Evolutionary conservation across 2,888 invertebrate species (phyloP), one percentile per base, ranked within the genome.

Genomic region (Pachydiplax longipennis): DNA sequence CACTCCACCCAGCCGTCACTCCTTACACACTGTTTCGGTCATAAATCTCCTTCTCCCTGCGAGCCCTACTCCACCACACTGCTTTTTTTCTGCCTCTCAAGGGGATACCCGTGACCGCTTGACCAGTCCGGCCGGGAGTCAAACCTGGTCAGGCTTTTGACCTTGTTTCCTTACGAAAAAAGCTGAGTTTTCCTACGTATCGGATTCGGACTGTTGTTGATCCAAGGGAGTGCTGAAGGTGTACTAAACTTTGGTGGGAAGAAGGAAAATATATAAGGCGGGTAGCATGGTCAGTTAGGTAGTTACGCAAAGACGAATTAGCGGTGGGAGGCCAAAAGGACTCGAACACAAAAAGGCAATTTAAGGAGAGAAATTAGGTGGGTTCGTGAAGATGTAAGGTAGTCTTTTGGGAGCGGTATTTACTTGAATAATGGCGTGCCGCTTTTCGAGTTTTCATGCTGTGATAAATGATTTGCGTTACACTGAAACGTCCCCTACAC

Each of bases 301-400:
- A 87, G 87, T 61, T 61, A 61, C 61, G 87, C 37, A 65, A 65
- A 35, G 61, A 61, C n/a, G 87, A 65, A 87, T 87, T 87, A 87
- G 87, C 87, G 65, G 87, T 61, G 87, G 58, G 87, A 37, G 87
- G 87, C 58, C n/a, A 2, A 61, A 37, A 37, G 37, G 61, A 37
- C n/a, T 31, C 2, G 37, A 61, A 87, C 87, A 87, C 87, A 87
- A 87, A 87, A 87, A 61, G 61, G 87, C 87, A 61, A 87, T 87
- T 61, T 87, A 87, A 87, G 61, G 37, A 37, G 25, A 87, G 87
- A 61, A 87, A 87, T 87, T 87, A 37, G 58, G 61, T 87, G 87
- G 61, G 61, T 61, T 61, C 61, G 58, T 87, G 61, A 61, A 87
- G 87, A 13, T 87, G 31, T 87, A 87, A 87, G 87, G 61, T 87